phyloP scores from a whole-genome alignment of 2,888 invertebrate genomes.

The Chelonus formosanus region DNA sequence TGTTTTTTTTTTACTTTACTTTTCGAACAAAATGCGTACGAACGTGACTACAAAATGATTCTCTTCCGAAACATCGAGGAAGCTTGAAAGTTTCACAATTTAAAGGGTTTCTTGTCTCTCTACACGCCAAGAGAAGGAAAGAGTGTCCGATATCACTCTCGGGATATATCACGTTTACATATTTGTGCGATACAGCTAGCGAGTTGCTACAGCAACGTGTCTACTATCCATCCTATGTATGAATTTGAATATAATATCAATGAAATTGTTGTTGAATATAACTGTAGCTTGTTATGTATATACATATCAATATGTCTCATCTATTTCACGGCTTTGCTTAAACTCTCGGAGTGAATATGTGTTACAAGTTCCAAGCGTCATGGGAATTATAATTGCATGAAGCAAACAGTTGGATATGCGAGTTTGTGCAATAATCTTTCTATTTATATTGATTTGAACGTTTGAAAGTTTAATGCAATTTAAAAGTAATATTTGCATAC shows the following conservation, averaged over 20 bases:
- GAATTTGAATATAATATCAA: neutral
- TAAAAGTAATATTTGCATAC: conserved; percentile 24
- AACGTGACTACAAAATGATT: too few relatives aligned
- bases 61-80: too few relatives aligned
- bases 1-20: conserved; percentile 4
- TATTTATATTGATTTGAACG: conserved; percentile 23
- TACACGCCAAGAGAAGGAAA: neutral
- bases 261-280: conserved; percentile 1
- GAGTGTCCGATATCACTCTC: conserved; percentile 22
- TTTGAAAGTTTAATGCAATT: conserved; percentile 30
- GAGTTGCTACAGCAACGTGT: neutral
- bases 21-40: too few relatives aligned
- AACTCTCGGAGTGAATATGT: conserved; percentile 14
- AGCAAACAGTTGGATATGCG: conserved; percentile 26
- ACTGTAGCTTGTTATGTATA: neutral
- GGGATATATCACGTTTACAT: conserved; percentile 26
- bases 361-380: neutral
- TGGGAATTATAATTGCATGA: conserved; percentile 29
- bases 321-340: conserved; percentile 22
- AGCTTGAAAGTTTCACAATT: too few relatives aligned
- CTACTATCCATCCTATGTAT: neutral
- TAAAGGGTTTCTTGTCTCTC: conserved; percentile 1
- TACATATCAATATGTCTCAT: conserved; percentile 25
- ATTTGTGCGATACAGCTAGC: conserved; percentile 16
- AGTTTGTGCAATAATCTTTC: conserved; percentile 28